A percentile compares a stretch with the other conserved stretches of the same genome.
phyloP scores from a whole-genome alignment of 1,140 invertebrate species.

The Theocolax elegans region DNA sequence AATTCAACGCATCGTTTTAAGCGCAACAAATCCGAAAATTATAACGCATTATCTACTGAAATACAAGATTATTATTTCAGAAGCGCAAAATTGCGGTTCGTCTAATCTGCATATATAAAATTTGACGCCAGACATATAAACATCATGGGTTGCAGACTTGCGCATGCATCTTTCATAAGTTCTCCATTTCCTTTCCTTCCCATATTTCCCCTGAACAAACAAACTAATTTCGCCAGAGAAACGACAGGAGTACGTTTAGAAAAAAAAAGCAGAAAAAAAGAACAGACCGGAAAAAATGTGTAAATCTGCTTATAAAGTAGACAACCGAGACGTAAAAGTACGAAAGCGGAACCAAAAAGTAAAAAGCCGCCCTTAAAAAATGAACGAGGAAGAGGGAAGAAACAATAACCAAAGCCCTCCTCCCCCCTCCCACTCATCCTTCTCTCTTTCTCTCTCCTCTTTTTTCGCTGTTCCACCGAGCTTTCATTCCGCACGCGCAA shows the following conservation, averaged over 20 bases:
- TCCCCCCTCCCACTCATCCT: too few relatives aligned
- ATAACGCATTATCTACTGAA: too few relatives aligned
- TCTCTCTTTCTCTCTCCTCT: background rate
- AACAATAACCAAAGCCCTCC: slow-evolving; percentile 1
- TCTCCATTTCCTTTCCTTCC: too few relatives aligned
- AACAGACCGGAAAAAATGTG: background rate
- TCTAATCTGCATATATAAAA: too few relatives aligned
- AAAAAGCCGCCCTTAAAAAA: slow-evolving; percentile 13
- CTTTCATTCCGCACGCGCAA: slow-evolving; percentile 14
- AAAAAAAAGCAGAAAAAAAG: background rate
- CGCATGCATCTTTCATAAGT: too few relatives aligned
- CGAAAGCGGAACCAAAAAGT: background rate
- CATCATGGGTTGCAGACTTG: too few relatives aligned
- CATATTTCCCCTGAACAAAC: background rate
- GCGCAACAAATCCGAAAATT: too few relatives aligned
- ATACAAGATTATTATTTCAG: too few relatives aligned
- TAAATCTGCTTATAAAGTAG: slow-evolving; percentile 27
- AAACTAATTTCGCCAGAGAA: background rate
- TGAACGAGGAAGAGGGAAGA: background rate
- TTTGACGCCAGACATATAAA: too few relatives aligned
- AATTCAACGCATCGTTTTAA: too few relatives aligned
- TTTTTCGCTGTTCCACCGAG: background rate
- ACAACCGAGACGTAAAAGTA: slow-evolving; percentile 6
- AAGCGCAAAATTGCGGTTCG: too few relatives aligned
- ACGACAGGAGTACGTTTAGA: background rate